Evolutionary conservation across 2,113 vertebrate species (phyloP), one percentile per base, ranked within the genome.

Genomic region (Stegostoma tigrinum): DNA sequence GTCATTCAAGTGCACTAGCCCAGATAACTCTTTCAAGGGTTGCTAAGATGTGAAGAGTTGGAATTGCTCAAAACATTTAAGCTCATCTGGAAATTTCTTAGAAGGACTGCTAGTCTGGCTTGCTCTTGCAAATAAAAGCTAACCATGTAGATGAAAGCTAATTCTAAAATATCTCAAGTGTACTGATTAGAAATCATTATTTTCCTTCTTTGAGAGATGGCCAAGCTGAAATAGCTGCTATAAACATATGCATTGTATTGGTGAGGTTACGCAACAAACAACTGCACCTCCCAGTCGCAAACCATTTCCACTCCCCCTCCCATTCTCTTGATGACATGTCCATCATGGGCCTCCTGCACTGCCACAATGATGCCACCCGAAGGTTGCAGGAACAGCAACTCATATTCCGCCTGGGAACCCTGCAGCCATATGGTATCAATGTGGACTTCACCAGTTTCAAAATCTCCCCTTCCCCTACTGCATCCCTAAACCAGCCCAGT

Each of bases 1-100:
- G n/a, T 83, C n/a, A 83, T 83, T 83, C n/a, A 83, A 83, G n/a
- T 83, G 78, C 34, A 83, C 38, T 83, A 83, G 34, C n/a, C 78
- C 34, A 83, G 78, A 83, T 83, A 83, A 83, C 78, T 83, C n/a
- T 72, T 72, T 72, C 5, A 15, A 19, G 0, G 38, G n/a, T 83
- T 38, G n/a, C n/a, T 83, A 19, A 4, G 78, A 80, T 38, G 15
- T 17, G 38, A 19, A 3, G 78, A 83, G 15, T n/a, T 83, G 78
- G 78, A 83, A 17, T 38, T 83, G n/a, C 78, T 38, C n/a, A 19
- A 83, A 83, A 83, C n/a, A n/a, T 83, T 83, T 83, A 38, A 83
- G 78, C n/a, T 80, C 34, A n/a, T 80, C 78, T 83, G n/a, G 78
- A 83, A 83, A 38, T 83, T 42, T 42, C 14, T 83, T 83, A 38